These are phyloP conservation scores for Otolemur crassicaudatus DNA, from an alignment of 2,797 vertebrate species.

Conservation along the genomic window DNA sequence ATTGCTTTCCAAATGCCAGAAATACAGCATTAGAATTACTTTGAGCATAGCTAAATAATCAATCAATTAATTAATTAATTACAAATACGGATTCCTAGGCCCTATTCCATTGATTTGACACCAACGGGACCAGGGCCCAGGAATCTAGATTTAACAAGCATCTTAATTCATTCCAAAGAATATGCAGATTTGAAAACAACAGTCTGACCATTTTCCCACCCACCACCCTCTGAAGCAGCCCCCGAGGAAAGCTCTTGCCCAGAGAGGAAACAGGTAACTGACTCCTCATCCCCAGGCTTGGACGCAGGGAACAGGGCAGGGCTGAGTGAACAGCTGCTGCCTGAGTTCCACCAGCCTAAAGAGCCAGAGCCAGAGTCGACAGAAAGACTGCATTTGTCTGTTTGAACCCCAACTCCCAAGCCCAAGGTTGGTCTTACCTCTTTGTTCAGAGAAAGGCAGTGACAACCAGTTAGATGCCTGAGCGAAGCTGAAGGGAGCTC, in stretches of 20 bases:
- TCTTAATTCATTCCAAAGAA: neutral
- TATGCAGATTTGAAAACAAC: neutral
- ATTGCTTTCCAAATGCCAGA: conserved; percentile 32
- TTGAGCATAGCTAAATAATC: neutral
- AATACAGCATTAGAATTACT: neutral
- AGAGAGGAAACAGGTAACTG: neutral
- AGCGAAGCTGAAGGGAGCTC: neutral
- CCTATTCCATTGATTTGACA: neutral
- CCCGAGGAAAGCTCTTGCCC: neutral
- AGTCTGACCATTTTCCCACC: neutral
- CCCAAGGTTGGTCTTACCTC: neutral
- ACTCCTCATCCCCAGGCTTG: neutral
- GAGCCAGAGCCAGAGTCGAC: neutral
- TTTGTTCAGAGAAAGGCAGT: neutral
- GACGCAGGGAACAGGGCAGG: neutral
- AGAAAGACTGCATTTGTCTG: neutral
- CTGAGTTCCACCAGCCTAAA: neutral
- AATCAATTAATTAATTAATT: conserved; percentile 17
- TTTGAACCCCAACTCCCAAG: neutral
- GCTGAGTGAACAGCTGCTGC: neutral
- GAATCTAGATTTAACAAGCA: conserved; percentile 14
- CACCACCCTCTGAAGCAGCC: neutral
- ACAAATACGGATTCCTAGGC: neutral
- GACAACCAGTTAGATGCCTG: neutral
- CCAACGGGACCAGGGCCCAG: neutral